phyloP scores from a whole-genome alignment of 2,797 vertebrate genomes.

The Galago senegalensis region DNA sequence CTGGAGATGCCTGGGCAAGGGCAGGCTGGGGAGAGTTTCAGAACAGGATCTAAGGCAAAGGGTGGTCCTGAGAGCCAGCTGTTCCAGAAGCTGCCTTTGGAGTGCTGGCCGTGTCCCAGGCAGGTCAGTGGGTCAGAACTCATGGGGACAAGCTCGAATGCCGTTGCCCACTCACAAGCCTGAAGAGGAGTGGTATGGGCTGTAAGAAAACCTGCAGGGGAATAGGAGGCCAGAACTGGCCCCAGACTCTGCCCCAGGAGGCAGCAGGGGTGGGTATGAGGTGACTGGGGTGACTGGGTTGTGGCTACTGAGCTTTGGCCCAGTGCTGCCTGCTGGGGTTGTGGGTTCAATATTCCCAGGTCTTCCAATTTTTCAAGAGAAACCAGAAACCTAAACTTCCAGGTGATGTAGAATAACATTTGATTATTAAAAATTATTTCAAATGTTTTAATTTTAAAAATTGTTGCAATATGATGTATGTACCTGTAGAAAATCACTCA shows the following conservation, averaged over 20 bases:
- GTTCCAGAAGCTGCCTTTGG: neutral
- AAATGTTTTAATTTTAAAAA: neutral
- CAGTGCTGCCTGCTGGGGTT: neutral
- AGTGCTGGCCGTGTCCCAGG: neutral
- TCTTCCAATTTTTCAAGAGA: neutral
- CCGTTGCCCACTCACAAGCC: neutral
- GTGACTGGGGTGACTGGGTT: neutral
- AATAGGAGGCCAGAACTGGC: neutral
- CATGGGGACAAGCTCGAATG: neutral
- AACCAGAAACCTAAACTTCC: neutral
- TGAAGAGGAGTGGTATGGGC: neutral
- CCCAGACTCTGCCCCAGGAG: neutral
- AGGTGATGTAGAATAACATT: neutral
- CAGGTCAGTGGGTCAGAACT: neutral
- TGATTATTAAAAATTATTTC: neutral
- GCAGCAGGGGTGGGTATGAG: neutral
- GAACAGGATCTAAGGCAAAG: fast-evolving
- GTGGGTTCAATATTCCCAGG: neutral
- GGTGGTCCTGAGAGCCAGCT: neutral
- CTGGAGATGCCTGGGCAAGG: neutral
- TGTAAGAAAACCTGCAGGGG: neutral
- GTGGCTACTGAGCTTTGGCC: neutral
- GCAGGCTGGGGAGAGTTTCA: fast-evolving
- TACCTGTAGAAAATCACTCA: neutral
- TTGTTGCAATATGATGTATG: too few species aligned